Evolutionary conservation across 2,113 vertebrate genomes (phyloP), one percentile per base, ranked within the genome.

Genomic region (Halcyon senegalensis): DNA sequence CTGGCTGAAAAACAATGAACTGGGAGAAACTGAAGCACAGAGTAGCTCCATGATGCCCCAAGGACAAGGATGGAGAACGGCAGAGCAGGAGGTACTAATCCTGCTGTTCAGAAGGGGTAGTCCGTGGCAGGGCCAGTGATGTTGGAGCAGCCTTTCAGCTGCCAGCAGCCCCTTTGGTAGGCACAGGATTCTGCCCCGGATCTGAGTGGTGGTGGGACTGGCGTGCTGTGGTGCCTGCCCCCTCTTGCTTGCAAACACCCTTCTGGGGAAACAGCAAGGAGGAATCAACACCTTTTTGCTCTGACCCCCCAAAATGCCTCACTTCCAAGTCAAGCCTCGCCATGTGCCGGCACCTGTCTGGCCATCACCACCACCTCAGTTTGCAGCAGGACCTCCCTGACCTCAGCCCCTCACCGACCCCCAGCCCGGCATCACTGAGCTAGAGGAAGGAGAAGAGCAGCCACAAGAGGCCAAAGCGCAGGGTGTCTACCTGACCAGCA

Each of bases 31-130:
- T 24, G 59, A 90, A 39, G 58, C 63, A 43, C 0, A 0, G 33
- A 8, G 9, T 4, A 35, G 67, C 4, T 16, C 53, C 0, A 0
- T 30, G 33, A 64, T 0, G 1, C 15, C 16, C 23, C 2, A 1
- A 28, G 11, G 58, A 39, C 30, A 70, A 82, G 16, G 0, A 8
- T 64, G n/a, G 39, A 27, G 31, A 12, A 11, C 1, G 7, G 39
- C 20, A 33, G 0, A 2, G 2, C 20, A 27, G 44, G 37, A 27
- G 7, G 63, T 39, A 21, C 9, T 51, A 28, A 80, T 13, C 59
- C 17, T 35, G 7, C 19, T 8, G 13, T 8, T 74, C 0, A 0
- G 2, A 0, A 1, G 33, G 3, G 31, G 12, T 11, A 44, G 24
- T 27, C 16, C 0, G 0, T 4, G 15, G 1, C 1, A 1, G 13